These are phyloP conservation scores for Cydia pomonella DNA, from an alignment of 1,140 invertebrate genomes.

Conservation along the genomic window DNA sequence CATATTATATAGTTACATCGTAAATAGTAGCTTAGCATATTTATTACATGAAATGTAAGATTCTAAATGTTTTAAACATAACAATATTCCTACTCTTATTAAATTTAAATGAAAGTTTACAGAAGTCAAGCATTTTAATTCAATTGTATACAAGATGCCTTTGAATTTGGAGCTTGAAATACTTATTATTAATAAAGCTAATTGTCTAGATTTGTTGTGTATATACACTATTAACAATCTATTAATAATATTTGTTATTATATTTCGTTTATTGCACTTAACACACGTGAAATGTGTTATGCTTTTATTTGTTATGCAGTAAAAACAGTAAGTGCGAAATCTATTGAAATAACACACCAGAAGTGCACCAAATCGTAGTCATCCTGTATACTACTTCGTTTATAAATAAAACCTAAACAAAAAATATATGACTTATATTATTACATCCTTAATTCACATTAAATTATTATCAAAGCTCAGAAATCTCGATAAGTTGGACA, in stretches of 20 bases:
- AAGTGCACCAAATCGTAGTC: neutral
- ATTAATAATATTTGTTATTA: neutral
- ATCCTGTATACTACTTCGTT: slow-evolving; percentile 4
- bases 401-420: neutral
- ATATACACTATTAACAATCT: neutral
- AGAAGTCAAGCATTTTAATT: neutral
- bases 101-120: neutral
- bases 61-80: neutral
- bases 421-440: neutral
- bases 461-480: slow-evolving; percentile 15
- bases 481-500: slow-evolving; percentile 15
- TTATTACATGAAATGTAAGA: slow-evolving; percentile 13
- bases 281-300: neutral
- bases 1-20: neutral
- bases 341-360: neutral
- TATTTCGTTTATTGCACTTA: neutral
- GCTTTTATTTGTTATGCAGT: neutral
- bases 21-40: neutral
- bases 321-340: neutral
- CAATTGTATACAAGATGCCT: neutral
- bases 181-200: neutral
- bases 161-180: neutral
- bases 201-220: neutral
- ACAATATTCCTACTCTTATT: neutral
- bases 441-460: neutral